Evolutionary conservation across 2,888 invertebrate genomes (phyloP).

Genomic region (Amphipyra tragopoginis): DNA sequence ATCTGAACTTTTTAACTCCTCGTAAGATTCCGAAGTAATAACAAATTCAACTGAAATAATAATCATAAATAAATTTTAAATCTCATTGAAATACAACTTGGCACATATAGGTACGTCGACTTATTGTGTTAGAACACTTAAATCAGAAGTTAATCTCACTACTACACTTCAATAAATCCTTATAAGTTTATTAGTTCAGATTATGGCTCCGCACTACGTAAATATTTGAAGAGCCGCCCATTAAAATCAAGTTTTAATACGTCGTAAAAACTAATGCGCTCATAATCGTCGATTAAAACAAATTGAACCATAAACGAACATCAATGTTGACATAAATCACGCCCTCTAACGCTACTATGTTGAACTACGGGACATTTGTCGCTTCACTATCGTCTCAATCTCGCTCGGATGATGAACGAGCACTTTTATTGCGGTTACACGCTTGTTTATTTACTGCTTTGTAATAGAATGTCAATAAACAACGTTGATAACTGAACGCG

Average conservation of each 20-base stretch:
- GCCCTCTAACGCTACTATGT: conserved; percentile 78
- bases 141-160: conserved; percentile 49
- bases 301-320: conserved; percentile 78
- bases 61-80: conserved; percentile 49
- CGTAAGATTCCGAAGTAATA: conserved; percentile 20
- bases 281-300: conserved; percentile 79
- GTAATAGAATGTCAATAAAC: conserved; percentile 85
- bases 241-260: conserved; percentile 81
- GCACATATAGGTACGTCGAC: conserved; percentile 22
- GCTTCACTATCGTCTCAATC: conserved; percentile 82
- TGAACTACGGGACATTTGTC: conserved; percentile 77
- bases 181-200: conserved; percentile 67
- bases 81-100: conserved; percentile 40
- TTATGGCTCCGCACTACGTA: conserved; percentile 73
- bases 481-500: conserved; percentile 73
- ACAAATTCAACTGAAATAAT: conserved; percentile 45
- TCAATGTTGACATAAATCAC: conserved; percentile 81
- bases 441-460: conserved; percentile 83
- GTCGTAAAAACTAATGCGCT: conserved; percentile 82
- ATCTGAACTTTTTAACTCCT: conserved; percentile 5
- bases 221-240: conserved; percentile 80
- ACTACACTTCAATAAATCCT: conserved; percentile 61
- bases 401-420: conserved; percentile 79
- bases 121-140: conserved; percentile 33
- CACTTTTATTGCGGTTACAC: conserved; percentile 81